Evolutionary conservation across 2,797 vertebrate species (phyloP).

Genomic region (Strix occidentalis): DNA sequence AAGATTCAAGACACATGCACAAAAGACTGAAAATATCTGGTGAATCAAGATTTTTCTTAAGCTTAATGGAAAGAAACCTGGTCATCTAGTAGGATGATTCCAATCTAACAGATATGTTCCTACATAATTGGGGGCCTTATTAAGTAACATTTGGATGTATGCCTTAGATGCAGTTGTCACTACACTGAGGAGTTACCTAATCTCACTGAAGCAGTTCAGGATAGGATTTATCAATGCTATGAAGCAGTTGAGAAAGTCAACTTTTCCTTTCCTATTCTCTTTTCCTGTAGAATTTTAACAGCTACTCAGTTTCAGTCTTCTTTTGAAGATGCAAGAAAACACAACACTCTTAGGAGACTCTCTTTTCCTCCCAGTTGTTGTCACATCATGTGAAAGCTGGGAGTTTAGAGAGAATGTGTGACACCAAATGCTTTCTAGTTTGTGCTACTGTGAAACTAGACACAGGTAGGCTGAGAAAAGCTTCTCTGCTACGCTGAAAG

Average conservation of each 20-base stretch:
- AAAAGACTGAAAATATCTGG: background rate
- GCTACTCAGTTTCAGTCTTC: background rate
- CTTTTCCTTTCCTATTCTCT: background rate
- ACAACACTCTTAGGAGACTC: background rate
- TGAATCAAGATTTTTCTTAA: background rate
- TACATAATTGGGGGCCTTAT: background rate
- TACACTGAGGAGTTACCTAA: background rate
- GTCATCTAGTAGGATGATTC: background rate
- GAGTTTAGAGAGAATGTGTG: background rate
- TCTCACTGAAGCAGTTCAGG: background rate
- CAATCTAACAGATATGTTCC: background rate
- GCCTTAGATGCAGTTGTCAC: background rate
- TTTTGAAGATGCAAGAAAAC: background rate
- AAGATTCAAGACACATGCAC: background rate
- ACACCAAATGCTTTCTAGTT: conserved; percentile 20
- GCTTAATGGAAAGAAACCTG: background rate
- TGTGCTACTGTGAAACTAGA: background rate
- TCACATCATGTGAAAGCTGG: background rate
- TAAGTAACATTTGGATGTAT: background rate
- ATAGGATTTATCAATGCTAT: background rate
- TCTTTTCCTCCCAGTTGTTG: background rate
- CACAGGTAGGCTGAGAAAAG: background rate
- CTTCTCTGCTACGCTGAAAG: background rate
- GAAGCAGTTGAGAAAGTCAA: background rate
- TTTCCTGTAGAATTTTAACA: background rate